Percentiles rank a stretch among this genome's conserved stretches.
phyloP scores from a whole-genome alignment of 2,113 vertebrate genomes.

The Suncus etruscus region DNA sequence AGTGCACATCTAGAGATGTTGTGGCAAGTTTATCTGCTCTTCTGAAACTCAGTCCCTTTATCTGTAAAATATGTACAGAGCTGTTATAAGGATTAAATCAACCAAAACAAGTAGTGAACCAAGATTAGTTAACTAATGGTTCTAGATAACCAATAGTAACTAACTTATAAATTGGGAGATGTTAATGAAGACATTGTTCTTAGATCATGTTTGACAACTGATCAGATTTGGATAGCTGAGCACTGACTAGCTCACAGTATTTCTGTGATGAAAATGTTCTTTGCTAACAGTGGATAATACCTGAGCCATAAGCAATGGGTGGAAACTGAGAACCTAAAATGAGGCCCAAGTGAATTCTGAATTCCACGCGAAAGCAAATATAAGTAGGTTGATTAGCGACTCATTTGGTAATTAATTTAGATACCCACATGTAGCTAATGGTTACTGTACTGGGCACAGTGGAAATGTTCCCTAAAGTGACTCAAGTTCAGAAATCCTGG shows the following conservation, averaged over 20 bases:
- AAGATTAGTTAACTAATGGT: neutral
- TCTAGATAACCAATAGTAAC: neutral
- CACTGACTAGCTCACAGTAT: neutral
- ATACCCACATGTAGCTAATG: neutral
- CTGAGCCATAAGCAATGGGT: neutral
- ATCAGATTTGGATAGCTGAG: neutral
- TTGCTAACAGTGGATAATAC: no score
- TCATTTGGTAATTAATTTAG: conserved; percentile 37
- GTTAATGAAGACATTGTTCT: conserved; percentile 39
- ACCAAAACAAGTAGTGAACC: conserved; percentile 12
- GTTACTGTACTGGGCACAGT: neutral
- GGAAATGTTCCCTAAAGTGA: conserved; percentile 50
- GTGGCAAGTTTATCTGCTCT: conserved; percentile 33
- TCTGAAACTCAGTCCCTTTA: neutral
- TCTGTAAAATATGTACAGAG: conserved; percentile 20
- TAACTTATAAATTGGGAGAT: conserved; percentile 11
- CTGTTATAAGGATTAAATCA: neutral
- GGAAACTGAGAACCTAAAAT: neutral
- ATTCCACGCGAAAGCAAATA: neutral
- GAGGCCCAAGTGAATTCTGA: neutral
- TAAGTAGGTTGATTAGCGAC: neutral
- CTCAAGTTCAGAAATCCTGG: conserved; percentile 54
- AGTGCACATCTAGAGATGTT: neutral
- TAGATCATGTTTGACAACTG: neutral
- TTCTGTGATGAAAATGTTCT: neutral